Base-by-base conservation (phyloP, 2,113 vertebrate genomes). In the Lipophrys pholis region DNA sequence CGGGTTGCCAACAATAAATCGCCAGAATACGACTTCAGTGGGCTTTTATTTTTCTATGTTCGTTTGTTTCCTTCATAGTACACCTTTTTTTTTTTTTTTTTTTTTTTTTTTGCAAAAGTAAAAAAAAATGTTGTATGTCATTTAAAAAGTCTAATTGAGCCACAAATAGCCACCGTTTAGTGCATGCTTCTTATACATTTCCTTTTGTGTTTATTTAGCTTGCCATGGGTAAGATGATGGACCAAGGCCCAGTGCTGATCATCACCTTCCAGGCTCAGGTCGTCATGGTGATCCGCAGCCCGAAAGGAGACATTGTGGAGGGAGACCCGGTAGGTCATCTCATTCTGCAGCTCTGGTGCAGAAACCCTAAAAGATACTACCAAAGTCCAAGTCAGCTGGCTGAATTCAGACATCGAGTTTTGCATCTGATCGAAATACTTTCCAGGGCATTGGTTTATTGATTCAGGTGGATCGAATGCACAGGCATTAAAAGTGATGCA, bases 141-240 rank as follows among this genome's bases (percentile, higher is more conserved):
- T 30, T 30, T 30, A 30, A 30, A 30, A 30, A 30, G 21, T 30
- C 21, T 30, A 2, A 30, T 2, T 30, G 21, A 30, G 4, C 21
- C 21, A 30, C 21, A 30, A 30, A 30, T 30, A 30, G 21, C 4
- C 21, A 30, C 21, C 4, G 21, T 30, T 30, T 2, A 30, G 21
- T 2, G 21, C 21, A 30, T 30, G 21, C 2, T 30, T 30, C 21
- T 30, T 30, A 30, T 30, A 30, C 4, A 30, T 30, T 17, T 38
- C 4, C 21, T 55, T 17, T 57, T 76, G 7, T 70, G 15, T 11
- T 12, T 73, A 30, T 65, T 36, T 87, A 99, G 97, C 88, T 99
- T 45, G 95, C 96, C 0, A 97, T 99, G 97, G 98, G 96, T 42
- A 99, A 99, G 92, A 97, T 99, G 94, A 99, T 99, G 97, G 97